Evolutionary conservation across 2,888 invertebrate species (phyloP).

Genomic region (Microctonus brassicae): DNA sequence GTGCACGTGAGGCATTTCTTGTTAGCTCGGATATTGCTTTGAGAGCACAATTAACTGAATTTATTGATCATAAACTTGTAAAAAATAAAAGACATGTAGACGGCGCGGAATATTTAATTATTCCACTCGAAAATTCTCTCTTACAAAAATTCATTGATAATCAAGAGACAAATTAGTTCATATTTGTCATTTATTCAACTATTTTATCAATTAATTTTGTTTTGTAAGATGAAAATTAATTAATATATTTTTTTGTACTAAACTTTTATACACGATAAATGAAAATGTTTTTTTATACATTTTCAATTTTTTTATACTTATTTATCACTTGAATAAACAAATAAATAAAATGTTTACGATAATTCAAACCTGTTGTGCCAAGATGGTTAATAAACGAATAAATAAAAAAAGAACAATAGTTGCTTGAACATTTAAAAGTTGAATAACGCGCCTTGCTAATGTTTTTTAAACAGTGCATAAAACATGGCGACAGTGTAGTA

Average conservation of each 20-base stretch:
- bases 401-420: too few species aligned
- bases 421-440: constrained; percentile 29
- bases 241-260: background rate
- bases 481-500: constrained; percentile 36
- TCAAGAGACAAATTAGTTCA: constrained; percentile 62
- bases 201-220: background rate
- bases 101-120: constrained; percentile 84
- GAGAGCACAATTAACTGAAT: constrained; percentile 93
- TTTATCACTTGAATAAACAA: background rate
- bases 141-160: constrained; percentile 84
- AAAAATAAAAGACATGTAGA: constrained; percentile 84
- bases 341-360: background rate
- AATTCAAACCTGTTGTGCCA: background rate
- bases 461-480: constrained; percentile 49
- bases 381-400: background rate
- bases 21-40: constrained; percentile 94
- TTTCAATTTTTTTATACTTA: background rate
- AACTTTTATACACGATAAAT: background rate
- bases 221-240: background rate
- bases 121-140: constrained; percentile 82
- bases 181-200: background rate
- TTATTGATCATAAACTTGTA: constrained; percentile 93
- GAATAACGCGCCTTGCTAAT: constrained; percentile 45
- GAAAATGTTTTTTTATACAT: too few species aligned
- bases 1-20: constrained; percentile 89